Evolutionary conservation across 92 coral and sea anemone species (phyloP).

Genomic region (Porites evermanni): DNA sequence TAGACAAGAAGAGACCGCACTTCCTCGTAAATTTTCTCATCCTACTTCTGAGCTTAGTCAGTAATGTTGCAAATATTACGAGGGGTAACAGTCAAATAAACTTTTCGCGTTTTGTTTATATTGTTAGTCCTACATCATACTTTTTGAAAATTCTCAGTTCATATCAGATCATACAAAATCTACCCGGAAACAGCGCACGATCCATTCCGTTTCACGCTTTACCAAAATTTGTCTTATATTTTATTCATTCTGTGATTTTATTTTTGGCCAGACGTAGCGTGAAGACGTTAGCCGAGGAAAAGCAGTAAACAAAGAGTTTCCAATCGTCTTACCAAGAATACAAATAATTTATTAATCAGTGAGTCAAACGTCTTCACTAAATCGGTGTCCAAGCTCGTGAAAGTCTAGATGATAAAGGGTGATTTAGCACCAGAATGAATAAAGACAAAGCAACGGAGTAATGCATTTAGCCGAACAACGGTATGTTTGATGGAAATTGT

Average conservation of each 20-base stretch:
- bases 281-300: conserved; percentile 11
- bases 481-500: conserved; percentile 2
- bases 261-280: neutral
- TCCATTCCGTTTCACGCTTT: neutral
- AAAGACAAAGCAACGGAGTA: conserved; percentile 6
- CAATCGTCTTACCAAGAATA: conserved; percentile 10
- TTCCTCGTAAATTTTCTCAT: too few species aligned
- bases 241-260: neutral
- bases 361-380: too few species aligned
- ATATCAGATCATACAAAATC: too few species aligned
- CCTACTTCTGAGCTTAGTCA: too few species aligned
- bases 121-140: neutral
- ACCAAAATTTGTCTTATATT: neutral
- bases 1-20: too few species aligned
- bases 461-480: conserved; percentile 13
- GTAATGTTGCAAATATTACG: too few species aligned
- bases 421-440: neutral
- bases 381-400: too few species aligned
- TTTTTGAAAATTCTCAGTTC: neutral
- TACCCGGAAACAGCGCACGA: neutral
- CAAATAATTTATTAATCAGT: conserved; percentile 22
- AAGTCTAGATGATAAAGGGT: too few species aligned
- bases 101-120: neutral
- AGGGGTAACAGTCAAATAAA: neutral
- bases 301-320: conserved; percentile 20